These are phyloP conservation scores for Macrophya alboannulata DNA, from an alignment of 2,888 invertebrate genomes.

Conservation along the genomic window DNA sequence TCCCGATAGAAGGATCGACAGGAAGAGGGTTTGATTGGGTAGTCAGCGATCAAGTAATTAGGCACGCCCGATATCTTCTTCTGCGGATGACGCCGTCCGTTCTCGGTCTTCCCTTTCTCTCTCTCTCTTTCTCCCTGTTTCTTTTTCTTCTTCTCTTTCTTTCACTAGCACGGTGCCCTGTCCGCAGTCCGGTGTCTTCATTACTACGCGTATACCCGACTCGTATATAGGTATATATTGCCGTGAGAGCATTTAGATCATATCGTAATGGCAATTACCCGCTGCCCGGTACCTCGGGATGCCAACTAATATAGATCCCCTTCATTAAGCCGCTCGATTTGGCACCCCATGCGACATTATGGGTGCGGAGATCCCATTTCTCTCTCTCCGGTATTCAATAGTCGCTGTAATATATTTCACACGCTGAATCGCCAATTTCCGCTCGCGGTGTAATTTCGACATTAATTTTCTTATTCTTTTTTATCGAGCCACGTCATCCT, in stretches of 20 bases:
- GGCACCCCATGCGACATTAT: slow-evolving; percentile 47
- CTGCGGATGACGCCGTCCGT: slow-evolving; percentile 62
- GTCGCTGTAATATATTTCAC: neutral
- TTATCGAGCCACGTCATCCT: neutral
- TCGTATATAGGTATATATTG: slow-evolving; percentile 58
- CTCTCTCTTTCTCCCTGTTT: neutral
- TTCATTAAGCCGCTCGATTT: slow-evolving; percentile 35
- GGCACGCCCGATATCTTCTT: slow-evolving; percentile 78
- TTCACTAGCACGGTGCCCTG: neutral
- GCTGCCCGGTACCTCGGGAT: slow-evolving; percentile 65
- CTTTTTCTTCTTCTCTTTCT: neutral
- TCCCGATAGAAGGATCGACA: slow-evolving; percentile 63
- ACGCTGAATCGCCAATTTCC: neutral
- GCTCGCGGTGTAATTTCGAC: neutral
- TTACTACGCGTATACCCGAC: slow-evolving; percentile 61
- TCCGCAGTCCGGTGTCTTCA: slow-evolving; percentile 67
- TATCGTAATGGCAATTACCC: slow-evolving; percentile 74
- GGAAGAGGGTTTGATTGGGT: slow-evolving; percentile 74
- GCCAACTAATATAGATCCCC: slow-evolving; percentile 42
- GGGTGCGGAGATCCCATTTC: slow-evolving; percentile 40
- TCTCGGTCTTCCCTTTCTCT: neutral
- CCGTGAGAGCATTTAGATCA: slow-evolving; percentile 74
- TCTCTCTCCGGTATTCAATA: no score
- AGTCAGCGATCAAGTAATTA: slow-evolving; percentile 76
- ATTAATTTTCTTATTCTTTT: no score